phyloP scores from a whole-genome alignment of 2,888 invertebrate species.

The Mayetiola destructor region DNA sequence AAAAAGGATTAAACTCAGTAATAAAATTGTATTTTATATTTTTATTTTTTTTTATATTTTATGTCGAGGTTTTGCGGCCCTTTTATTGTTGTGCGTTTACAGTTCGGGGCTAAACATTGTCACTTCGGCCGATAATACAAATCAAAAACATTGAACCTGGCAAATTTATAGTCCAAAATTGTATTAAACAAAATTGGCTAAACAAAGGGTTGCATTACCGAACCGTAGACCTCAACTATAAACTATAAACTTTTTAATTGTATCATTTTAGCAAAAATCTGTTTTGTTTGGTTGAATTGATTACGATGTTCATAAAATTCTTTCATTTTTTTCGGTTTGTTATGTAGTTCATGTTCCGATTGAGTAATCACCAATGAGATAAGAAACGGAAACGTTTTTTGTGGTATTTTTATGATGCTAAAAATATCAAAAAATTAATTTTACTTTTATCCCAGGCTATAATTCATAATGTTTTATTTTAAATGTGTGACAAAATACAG shows the following conservation, averaged over 20 bases:
- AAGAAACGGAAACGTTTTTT: neutral
- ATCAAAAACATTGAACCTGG: no score
- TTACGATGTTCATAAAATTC: no score
- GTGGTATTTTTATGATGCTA: neutral
- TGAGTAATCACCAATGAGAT: neutral
- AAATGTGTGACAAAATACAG: no score
- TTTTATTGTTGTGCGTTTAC: neutral
- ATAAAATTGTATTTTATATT: constrained; percentile 12
- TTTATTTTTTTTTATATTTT: neutral
- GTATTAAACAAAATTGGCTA: neutral
- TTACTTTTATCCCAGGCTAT: no score
- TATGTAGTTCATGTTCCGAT: neutral
- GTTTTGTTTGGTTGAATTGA: neutral
- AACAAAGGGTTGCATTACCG: neutral
- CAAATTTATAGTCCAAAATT: no score
- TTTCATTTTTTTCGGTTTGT: neutral
- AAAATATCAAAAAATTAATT: no score
- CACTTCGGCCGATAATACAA: neutral
- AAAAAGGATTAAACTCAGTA: constrained; percentile 10
- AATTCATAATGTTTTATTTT: no score
- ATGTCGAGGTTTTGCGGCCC: neutral
- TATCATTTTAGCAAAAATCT: no score
- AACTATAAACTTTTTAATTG: neutral
- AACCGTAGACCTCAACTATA: neutral
- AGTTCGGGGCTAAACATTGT: neutral